phyloP scores from a whole-genome alignment of 2,797 vertebrate genomes.

The Propithecus perrieri region DNA sequence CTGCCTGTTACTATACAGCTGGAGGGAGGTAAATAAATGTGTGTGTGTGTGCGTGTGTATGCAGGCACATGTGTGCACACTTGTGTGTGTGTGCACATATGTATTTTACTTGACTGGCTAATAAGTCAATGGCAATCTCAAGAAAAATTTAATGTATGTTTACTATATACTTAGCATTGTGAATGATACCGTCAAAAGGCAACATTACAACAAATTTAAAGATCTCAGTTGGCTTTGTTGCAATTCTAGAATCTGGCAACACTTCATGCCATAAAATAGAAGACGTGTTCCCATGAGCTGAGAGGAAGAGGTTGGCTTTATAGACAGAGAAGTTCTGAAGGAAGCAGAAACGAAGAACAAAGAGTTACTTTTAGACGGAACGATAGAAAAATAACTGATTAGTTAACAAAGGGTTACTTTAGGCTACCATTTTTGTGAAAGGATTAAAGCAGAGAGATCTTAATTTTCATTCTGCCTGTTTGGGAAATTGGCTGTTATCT shows the following conservation, averaged over 20 bases:
- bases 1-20: not conserved
- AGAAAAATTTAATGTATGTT: not conserved
- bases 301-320: not conserved
- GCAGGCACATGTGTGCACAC: no score
- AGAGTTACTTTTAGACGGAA: not conserved
- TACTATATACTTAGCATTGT: not conserved
- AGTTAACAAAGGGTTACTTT: not conserved
- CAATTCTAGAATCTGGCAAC: not conserved
- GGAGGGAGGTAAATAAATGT: not conserved
- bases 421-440: not conserved
- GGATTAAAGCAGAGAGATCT: not conserved
- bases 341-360: not conserved
- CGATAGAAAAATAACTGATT: not conserved
- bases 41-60: no score
- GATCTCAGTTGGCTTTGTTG: not conserved
- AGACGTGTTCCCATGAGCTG: not conserved
- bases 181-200: not conserved
- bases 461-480: not conserved
- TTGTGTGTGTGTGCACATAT: not conserved
- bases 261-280: not conserved
- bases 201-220: not conserved
- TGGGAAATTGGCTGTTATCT: not conserved
- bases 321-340: not conserved
- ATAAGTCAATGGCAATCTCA: not conserved
- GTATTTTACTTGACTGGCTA: not conserved